Percentiles rank a stretch among this genome's conserved stretches.
These are phyloP conservation scores for Arrhopalites spinosus DNA, from an alignment of 2,888 invertebrate species.

Conservation along the genomic window DNA sequence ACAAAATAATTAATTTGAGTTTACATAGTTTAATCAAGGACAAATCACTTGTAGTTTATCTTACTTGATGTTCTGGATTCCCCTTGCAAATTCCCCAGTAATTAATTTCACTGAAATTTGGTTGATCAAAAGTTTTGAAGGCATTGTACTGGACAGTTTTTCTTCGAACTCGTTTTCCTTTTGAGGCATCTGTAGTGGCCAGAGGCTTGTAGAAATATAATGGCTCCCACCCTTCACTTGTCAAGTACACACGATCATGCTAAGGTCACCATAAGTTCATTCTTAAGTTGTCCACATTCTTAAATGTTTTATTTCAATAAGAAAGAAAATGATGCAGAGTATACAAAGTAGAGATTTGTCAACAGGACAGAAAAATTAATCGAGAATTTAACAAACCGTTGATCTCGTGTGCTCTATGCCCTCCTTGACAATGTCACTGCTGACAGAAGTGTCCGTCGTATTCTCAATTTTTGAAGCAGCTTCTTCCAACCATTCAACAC, in stretches of 20 bases:
- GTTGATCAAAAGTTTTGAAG: background rate
- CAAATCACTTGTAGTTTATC: too few relatives aligned
- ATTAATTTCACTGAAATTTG: constrained; percentile 31
- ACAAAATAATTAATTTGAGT: background rate
- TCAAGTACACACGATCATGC: constrained; percentile 31
- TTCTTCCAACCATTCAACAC: too few relatives aligned
- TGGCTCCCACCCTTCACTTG: constrained; percentile 22
- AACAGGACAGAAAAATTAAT: background rate
- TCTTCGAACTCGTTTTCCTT: constrained; percentile 40
- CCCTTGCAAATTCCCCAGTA: constrained; percentile 44
- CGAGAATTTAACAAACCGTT: background rate
- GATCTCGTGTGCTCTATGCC: too few relatives aligned
- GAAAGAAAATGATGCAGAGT: too few relatives aligned
- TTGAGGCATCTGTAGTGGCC: background rate
- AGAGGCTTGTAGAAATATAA: background rate
- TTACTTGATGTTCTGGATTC: constrained; percentile 48
- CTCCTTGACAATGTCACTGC: too few relatives aligned
- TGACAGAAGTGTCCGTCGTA: too few relatives aligned
- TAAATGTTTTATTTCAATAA: too few relatives aligned
- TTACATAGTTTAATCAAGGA: too few relatives aligned
- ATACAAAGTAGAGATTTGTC: too few relatives aligned
- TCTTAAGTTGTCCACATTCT: too few relatives aligned
- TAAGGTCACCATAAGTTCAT: too few relatives aligned
- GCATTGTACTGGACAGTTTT: constrained; percentile 39
- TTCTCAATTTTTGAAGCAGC: too few relatives aligned